phyloP scores from a whole-genome alignment of 1,140 invertebrate genomes.

The Nymphalis io region DNA sequence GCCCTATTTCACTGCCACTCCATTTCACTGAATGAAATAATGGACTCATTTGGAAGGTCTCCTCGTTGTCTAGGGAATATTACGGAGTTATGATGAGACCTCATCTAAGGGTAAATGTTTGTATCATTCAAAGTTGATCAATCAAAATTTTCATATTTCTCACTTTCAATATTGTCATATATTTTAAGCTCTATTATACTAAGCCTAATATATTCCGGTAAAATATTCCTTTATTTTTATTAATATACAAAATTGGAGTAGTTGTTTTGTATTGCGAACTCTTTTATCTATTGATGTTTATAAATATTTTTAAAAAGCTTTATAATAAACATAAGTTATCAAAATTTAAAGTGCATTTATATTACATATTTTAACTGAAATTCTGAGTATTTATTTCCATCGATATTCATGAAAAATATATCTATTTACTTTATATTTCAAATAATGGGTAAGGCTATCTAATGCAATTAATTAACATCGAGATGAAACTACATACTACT shows the following conservation, averaged over 20 bases:
- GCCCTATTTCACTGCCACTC: slow-evolving; percentile 74
- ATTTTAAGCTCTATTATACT: too few species aligned
- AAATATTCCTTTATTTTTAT: too few species aligned
- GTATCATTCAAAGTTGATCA: slow-evolving; percentile 23
- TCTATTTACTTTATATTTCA: slow-evolving; percentile 45
- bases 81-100: slow-evolving; percentile 55
- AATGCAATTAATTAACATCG: slow-evolving; percentile 70
- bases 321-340: too few species aligned
- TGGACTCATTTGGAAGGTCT: slow-evolving; percentile 68
- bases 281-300: too few species aligned
- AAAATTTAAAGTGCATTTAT: too few species aligned
- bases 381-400: too few species aligned
- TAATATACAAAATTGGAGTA: too few species aligned
- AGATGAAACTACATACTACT: slow-evolving; percentile 66
- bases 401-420: background rate
- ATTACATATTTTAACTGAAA: too few species aligned
- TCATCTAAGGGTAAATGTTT: slow-evolving; percentile 36
- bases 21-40: slow-evolving; percentile 76
- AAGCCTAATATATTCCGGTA: too few species aligned
- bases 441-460: slow-evolving; percentile 65
- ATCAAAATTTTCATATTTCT: background rate
- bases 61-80: slow-evolving; percentile 55
- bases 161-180: background rate
- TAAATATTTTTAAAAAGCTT: too few species aligned
- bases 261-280: too few species aligned